phyloP scores from a whole-genome alignment of 2,888 invertebrate species.

The Helleia helle region DNA sequence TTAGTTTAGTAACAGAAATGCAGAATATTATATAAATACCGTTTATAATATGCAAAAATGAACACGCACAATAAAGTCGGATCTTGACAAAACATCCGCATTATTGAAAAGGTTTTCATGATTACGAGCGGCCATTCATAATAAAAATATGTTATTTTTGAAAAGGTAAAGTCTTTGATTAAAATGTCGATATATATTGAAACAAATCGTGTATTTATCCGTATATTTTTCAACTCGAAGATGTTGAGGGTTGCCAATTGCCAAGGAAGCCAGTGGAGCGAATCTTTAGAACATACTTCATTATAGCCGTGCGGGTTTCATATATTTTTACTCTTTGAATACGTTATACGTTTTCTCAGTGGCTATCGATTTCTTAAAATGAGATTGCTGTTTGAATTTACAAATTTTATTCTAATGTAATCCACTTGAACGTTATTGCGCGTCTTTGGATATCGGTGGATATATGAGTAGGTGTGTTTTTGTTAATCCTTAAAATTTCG shows the following conservation, averaged over 20 bases:
- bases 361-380: neutral
- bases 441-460: too few relatives aligned
- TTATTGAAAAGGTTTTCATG: slow-evolving; percentile 4
- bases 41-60: too few relatives aligned
- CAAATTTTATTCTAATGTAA: slow-evolving; percentile 3
- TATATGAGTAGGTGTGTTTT: too few relatives aligned
- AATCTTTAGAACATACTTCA: slow-evolving; percentile 39
- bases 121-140: neutral
- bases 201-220: slow-evolving; percentile 25
- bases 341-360: neutral
- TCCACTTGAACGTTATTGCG: too few relatives aligned
- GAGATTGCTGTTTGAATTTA: slow-evolving; percentile 8
- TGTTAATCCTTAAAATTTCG: too few relatives aligned
- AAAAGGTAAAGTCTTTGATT: slow-evolving; percentile 11
- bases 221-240: slow-evolving; percentile 27
- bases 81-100: slow-evolving; percentile 3
- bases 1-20: too few relatives aligned
- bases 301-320: slow-evolving; percentile 28
- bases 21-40: too few relatives aligned
- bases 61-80: too few relatives aligned
- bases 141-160: slow-evolving; percentile 8
- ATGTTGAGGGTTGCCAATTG: slow-evolving; percentile 28
- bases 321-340: slow-evolving; percentile 14
- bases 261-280: slow-evolving; percentile 32
- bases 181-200: slow-evolving; percentile 24